These are phyloP conservation scores for Montipora efflorescens DNA, from an alignment of 64 coral and sea anemone species.

Conservation along the genomic window DNA sequence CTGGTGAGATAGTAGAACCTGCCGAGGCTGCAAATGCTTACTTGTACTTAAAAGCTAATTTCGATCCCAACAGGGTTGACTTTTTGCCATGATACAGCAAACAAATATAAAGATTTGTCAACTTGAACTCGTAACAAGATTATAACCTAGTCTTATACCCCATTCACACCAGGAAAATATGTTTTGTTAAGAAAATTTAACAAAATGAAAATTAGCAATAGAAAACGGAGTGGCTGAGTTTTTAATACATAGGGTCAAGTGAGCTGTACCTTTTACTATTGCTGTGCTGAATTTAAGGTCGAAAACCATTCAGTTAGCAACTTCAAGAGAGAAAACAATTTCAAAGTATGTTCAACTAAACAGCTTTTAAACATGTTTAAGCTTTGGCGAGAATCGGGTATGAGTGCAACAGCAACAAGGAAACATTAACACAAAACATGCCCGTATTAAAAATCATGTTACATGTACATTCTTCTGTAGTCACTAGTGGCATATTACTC, in stretches of 20 bases:
- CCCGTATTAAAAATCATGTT: not conserved
- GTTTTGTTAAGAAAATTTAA: not conserved
- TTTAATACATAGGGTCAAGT: too few relatives aligned
- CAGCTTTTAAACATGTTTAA: too few relatives aligned
- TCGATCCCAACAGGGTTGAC: conserved; percentile 19
- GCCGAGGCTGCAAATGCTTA: conserved; percentile 26
- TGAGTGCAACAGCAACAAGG: too few relatives aligned
- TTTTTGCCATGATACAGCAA: conserved; percentile 7
- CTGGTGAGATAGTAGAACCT: conserved; percentile 32
- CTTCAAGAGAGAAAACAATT: too few relatives aligned
- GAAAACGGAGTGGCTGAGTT: too few relatives aligned
- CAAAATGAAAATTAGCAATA: too few relatives aligned
- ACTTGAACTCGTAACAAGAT: conserved; percentile 5
- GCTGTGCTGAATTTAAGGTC: not conserved
- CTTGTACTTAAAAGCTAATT: conserved; percentile 14
- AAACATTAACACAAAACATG: too few relatives aligned
- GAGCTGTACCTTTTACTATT: too few relatives aligned
- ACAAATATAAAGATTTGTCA: not conserved
- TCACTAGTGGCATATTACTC: not conserved
- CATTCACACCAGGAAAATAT: not conserved
- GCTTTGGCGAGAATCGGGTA: too few relatives aligned
- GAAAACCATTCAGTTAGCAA: not conserved
- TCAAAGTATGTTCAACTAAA: too few relatives aligned
- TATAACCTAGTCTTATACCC: not conserved
- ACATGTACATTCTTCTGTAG: not conserved